Conservation (phyloP, 2,888 invertebrate species). For the Plebejus anna region DNA sequence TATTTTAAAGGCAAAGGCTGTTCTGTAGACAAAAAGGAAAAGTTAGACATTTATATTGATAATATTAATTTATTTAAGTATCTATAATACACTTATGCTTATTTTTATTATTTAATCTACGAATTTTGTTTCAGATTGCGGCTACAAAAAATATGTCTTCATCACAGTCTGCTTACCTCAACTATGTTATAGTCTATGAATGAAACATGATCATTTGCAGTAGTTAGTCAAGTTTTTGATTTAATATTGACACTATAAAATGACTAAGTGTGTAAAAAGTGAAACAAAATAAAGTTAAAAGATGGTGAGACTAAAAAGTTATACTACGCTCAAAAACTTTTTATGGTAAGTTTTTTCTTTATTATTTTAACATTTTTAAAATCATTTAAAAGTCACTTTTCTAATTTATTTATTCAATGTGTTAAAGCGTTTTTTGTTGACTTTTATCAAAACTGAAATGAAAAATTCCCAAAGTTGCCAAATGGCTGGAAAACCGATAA, state of each 20-base stretch:
- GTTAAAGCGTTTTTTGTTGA: too few relatives aligned
- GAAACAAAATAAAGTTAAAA: slow-evolving; percentile 32
- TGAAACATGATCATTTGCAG: slow-evolving; percentile 29
- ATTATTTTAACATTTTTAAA: slow-evolving; percentile 16
- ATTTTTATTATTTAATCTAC: not conserved
- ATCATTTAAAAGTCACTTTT: not conserved
- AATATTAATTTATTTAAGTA: too few relatives aligned
- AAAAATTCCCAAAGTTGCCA: too few relatives aligned
- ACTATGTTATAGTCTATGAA: slow-evolving; percentile 37
- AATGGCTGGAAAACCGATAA: too few relatives aligned
- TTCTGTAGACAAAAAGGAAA: too few relatives aligned
- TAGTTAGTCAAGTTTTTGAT: not conserved
- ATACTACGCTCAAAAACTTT: slow-evolving; percentile 46
- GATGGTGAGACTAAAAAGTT: slow-evolving; percentile 55
- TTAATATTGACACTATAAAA: slow-evolving; percentile 30
- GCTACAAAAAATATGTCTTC: not conserved
- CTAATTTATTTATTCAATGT: too few relatives aligned
- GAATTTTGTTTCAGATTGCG: not conserved
- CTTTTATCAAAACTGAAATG: too few relatives aligned
- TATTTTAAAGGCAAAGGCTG: too few relatives aligned
- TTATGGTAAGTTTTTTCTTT: slow-evolving; percentile 54
- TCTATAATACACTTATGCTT: too few relatives aligned
- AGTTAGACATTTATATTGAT: too few relatives aligned
- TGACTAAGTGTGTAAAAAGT: slow-evolving; percentile 35
- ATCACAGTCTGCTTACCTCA: not conserved